A percentile compares a stretch with the other conserved stretches of the same genome.
These are phyloP conservation scores for Illadopsis cleaveri DNA, from an alignment of 2,113 vertebrate species.

Conservation along the genomic window DNA sequence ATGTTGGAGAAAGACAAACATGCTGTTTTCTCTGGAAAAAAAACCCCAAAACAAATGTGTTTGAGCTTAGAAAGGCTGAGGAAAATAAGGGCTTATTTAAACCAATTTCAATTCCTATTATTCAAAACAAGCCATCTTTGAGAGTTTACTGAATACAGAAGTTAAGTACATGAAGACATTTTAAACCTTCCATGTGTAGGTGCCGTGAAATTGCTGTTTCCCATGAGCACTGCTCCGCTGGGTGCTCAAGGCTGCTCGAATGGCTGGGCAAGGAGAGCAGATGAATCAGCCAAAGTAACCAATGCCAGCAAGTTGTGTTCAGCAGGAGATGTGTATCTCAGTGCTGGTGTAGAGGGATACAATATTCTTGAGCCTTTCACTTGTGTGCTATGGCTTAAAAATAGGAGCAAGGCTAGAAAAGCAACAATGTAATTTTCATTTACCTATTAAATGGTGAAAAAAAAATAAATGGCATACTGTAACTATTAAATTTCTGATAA, in stretches of 20 bases:
- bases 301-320: background rate
- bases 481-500: background rate
- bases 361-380: background rate
- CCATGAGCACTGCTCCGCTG: rapidly evolving
- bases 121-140: background rate
- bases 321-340: background rate
- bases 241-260: background rate
- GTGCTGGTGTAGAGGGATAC: background rate
- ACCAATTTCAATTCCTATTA: background rate
- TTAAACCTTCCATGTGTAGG: background rate
- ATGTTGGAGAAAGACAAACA: background rate
- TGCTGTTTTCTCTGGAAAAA: background rate
- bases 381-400: background rate
- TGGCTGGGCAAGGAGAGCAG: background rate
- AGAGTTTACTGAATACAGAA: background rate
- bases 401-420: background rate
- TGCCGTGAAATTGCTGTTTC: background rate
- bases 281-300: background rate
- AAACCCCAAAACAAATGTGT: background rate
- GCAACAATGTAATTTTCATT: background rate
- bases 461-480: background rate
- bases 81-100: background rate
- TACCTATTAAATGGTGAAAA: background rate
- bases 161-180: background rate
- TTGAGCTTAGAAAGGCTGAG: background rate